These are phyloP conservation scores for Noctuana brunneofusca DNA, from an alignment of 2,888 invertebrate genomes.

Conservation along the genomic window DNA sequence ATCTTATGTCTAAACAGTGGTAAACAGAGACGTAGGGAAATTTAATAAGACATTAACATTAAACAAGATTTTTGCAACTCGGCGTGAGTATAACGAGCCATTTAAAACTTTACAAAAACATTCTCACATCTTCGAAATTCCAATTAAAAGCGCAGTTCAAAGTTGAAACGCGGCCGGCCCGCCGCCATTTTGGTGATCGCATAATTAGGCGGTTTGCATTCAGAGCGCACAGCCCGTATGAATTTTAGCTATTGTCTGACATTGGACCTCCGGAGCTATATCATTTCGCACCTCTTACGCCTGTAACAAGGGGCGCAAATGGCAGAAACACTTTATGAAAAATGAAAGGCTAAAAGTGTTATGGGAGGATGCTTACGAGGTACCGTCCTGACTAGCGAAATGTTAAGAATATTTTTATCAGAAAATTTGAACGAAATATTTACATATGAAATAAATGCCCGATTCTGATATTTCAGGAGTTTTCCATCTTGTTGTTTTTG, in stretches of 20 bases:
- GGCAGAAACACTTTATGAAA: constrained; percentile 62
- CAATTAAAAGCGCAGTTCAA: constrained; percentile 45
- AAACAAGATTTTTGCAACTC: no score
- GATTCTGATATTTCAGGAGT: no score
- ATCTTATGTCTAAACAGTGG: no score
- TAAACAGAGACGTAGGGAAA: no score
- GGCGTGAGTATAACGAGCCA: constrained; percentile 4
- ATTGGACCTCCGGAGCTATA: constrained; percentile 80
- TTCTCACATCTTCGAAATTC: constrained; percentile 48
- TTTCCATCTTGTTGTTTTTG: no score
- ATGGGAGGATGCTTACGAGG: constrained; percentile 24
- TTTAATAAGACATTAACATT: no score
- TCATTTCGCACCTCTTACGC: constrained; percentile 75
- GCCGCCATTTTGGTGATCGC: constrained; percentile 70
- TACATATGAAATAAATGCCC: no score
- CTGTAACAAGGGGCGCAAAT: constrained; percentile 48
- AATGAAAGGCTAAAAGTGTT: constrained; percentile 54
- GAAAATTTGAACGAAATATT: background rate
- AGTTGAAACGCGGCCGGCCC: constrained; percentile 40
- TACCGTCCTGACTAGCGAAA: constrained; percentile 8
- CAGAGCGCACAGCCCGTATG: constrained; percentile 70
- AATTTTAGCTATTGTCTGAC: constrained; percentile 83
- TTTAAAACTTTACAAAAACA: constrained; percentile 21
- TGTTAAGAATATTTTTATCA: constrained; percentile 3
- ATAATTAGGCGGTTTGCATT: constrained; percentile 81